These are phyloP conservation scores for Aselliscus stoliczkanus DNA, from an alignment of 2,797 vertebrate species.

Conservation along the genomic window DNA sequence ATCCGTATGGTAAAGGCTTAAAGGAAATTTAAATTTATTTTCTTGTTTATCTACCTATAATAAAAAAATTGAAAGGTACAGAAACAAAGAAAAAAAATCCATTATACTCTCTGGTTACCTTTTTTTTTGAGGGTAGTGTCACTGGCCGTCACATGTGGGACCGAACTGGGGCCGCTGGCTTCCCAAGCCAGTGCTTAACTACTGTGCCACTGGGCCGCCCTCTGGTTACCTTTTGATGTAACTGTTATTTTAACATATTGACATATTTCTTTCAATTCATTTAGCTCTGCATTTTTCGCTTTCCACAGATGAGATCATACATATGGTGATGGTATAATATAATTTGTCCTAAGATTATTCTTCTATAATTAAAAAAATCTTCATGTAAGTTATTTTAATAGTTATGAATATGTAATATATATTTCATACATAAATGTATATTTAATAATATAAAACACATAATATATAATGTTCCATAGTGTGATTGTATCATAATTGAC, in stretches of 20 bases:
- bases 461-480: background rate
- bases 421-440: no score
- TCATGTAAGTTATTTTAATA: background rate
- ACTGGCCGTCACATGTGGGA: no score
- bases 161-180: no score
- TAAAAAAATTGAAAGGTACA: background rate
- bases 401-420: background rate
- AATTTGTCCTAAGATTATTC: background rate
- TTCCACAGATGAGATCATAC: background rate
- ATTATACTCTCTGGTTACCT: background rate
- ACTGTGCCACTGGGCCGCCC: no score
- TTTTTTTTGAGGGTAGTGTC: no score
- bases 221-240: background rate
- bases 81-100: background rate
- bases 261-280: background rate
- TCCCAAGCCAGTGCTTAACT: no score
- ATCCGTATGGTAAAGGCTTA: background rate
- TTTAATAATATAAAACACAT: no score
- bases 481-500: background rate
- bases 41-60: background rate
- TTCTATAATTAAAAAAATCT: background rate
- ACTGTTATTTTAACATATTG: constrained; percentile 1
- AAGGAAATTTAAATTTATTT: background rate
- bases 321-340: background rate
- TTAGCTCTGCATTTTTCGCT: background rate